Conservation (phyloP, 2,113 vertebrate species). For the Spea multiplicata region DNA sequence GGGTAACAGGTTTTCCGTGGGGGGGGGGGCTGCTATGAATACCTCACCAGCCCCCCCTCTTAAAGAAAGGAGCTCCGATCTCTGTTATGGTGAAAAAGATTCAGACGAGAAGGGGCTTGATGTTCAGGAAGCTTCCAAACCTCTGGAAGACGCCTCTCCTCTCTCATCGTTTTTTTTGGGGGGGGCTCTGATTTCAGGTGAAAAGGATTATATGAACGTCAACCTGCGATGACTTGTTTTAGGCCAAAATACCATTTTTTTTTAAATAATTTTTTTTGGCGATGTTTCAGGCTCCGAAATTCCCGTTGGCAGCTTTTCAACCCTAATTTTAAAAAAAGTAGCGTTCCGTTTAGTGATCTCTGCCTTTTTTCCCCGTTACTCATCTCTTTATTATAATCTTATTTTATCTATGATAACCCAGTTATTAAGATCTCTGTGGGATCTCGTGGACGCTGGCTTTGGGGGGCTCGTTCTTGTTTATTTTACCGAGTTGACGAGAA, state of each 20-base stretch:
- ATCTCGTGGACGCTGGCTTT: too few species aligned
- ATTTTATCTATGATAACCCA: too few species aligned
- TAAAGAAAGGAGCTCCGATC: too few species aligned
- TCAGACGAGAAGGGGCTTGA: background rate
- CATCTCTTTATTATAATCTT: background rate
- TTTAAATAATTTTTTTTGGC: too few species aligned
- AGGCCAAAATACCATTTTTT: background rate
- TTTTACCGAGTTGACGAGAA: too few species aligned
- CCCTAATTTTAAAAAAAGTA: background rate
- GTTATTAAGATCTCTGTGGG: too few species aligned
- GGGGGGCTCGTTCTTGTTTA: too few species aligned
- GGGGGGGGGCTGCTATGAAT: too few species aligned
- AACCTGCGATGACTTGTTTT: slow-evolving; percentile 23
- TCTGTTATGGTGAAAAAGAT: background rate
- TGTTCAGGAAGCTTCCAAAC: background rate
- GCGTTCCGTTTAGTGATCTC: background rate
- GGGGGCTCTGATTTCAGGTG: slow-evolving; percentile 12
- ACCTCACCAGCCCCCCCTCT: too few species aligned
- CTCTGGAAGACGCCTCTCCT: background rate
- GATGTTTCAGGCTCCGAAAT: background rate
- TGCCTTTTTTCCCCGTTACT: background rate
- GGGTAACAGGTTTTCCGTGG: too few species aligned
- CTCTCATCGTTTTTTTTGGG: background rate
- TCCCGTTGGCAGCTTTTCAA: slow-evolving; percentile 2
- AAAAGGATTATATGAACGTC: background rate